Conservation (phyloP, 2,888 invertebrate species). For the Acanthoscelides obtectus region DNA sequence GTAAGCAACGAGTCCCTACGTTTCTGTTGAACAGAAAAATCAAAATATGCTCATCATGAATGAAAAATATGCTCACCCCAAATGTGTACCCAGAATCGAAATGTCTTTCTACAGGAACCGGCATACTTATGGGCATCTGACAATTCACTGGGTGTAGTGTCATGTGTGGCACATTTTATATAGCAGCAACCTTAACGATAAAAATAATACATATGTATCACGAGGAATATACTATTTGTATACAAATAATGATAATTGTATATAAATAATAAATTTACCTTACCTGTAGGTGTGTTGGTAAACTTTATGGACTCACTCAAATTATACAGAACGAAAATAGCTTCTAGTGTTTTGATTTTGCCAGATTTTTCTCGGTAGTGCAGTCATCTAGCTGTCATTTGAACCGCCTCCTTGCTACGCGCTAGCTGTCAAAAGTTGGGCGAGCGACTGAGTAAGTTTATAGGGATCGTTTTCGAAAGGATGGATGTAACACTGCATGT, state of each 20-base stretch:
- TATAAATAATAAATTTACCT: not conserved
- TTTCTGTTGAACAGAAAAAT: conserved; percentile 9
- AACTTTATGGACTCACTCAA: not conserved
- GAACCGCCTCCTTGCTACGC: not conserved
- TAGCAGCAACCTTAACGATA: not conserved
- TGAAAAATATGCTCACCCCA: not conserved
- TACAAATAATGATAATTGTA: too few relatives aligned
- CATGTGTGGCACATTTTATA: not conserved
- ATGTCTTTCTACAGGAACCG: not conserved
- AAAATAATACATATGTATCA: too few relatives aligned
- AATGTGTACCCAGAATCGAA: not conserved
- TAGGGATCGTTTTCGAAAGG: not conserved
- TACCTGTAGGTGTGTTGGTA: not conserved
- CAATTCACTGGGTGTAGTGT: not conserved
- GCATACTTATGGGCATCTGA: not conserved
- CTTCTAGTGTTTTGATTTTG: not conserved
- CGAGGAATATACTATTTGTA: too few relatives aligned
- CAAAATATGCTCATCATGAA: not conserved
- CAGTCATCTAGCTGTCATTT: not conserved
- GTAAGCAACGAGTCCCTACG: conserved; percentile 17
- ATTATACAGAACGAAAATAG: not conserved
- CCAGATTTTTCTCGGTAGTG: too few relatives aligned
- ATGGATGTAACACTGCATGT: not conserved
- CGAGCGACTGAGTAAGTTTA: not conserved
- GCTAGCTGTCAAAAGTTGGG: not conserved